Evolutionary conservation across 2,888 invertebrate genomes (phyloP), one percentile per base, ranked within the genome.

Genomic region (Acronicta psi): DNA sequence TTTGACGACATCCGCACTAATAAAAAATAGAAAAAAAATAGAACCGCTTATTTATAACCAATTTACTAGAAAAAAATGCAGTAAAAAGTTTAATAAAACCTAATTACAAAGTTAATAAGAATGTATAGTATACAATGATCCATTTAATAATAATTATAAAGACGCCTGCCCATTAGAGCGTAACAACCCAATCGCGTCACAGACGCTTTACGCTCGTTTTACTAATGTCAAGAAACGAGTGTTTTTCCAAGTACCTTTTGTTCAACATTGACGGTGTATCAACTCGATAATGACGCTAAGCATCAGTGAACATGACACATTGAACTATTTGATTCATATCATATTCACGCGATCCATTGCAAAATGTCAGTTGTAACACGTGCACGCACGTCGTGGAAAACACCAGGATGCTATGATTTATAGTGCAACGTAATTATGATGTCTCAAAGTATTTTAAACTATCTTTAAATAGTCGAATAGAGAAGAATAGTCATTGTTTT

Each of bases 161-260:
- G 65, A 25, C 36, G 51, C 18, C 18, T 38, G 52, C 17, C 43
- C 50, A 59, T 41, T 41, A 43, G 43, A 60, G 66, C 66, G 66
- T 60, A 55, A 57, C 58, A 13, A 29, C 11, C 16, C 25, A 36
- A 10, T 41, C 42, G 51, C 52, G 55, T 64, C 64, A 50, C 18
- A 34, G 40, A 25, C 13, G 42, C 16, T 38, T 43, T 40, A 52
- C 36, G 59, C 31, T 59, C 36, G 37, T 44, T 23, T 17, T 23
- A 14, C 16, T 14, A 42, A 29, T 41, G 17, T 25, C 46, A 34
- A 38, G 34, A 14, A 44, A 25, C 23, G 40, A 41, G 11, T 17
- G 46, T 14, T 51, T 43, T 37, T 40, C 40, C 40, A 44, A 7
- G 31, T 34, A 16, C 20, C 25, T 40, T 29, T 20, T 46, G 18